Base-by-base conservation (phyloP, 2,888 invertebrate species). In the Anaspis maculata region DNA sequence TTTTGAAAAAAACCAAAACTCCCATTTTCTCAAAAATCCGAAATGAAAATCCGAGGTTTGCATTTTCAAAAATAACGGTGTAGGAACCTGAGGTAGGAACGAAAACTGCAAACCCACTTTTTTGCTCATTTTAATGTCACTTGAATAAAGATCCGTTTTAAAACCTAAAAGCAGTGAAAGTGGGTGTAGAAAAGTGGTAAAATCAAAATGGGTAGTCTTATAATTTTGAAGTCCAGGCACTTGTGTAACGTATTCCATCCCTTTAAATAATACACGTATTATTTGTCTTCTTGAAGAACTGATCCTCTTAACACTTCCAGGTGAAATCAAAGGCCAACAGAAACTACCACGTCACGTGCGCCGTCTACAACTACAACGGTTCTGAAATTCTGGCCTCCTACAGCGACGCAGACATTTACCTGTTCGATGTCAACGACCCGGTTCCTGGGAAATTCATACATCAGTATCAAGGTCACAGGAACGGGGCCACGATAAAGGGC, bases 381-480 rank as follows among this genome's bases (percentile, higher is more conserved):
- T 76, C 83, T 30, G 90, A 94, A 70, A 79, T 96, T 30, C 69
- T 96, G 7, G 92, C 86, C n/a, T 87, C 90, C 0, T 95, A 94
- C 63, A 92, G 88, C 62, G 90, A 94, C 58, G 91, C 91, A 41
- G 85, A 89, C 51, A 85, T 96, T 46, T 95, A 89, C 66, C 69
- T 94, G 21, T 95, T 91, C 56, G 82, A 90, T 59, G 73, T 77
- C 11, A 69, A 56, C 64, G 66, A 39, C 56, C 39, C 51, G 0
- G 48, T 52, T 11, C 61, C 71, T 1, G 77, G 79, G 19, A 49
- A 52, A 5, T 77, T 66, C 58, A 63, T 69, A 0, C 71, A 72
- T 38, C 64, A 67, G 5, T 77, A 75, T 54, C 67, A 69, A 42
- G 77, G 77, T 1, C 76, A 76, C 52, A 67, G 80, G 25, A 83